Percentiles rank a stretch among this genome's conserved stretches.
phyloP scores from a whole-genome alignment of 2,113 vertebrate genomes.

The Nothocercus julius region DNA sequence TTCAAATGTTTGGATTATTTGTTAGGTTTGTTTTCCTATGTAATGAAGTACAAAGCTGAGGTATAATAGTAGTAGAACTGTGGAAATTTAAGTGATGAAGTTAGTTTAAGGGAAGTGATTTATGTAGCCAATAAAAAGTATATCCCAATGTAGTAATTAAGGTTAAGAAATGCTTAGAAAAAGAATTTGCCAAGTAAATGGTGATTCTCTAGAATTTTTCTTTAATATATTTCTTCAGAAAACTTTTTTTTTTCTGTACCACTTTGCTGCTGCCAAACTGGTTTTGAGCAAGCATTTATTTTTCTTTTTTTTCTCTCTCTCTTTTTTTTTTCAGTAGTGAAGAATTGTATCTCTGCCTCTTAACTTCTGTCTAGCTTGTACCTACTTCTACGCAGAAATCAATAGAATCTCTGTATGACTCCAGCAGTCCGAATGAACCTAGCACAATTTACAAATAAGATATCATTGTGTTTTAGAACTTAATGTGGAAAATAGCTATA shows the following conservation, averaged over 20 bases:
- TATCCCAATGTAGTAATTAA: not conserved
- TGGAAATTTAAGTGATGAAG: not conserved
- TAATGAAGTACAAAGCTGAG: not conserved
- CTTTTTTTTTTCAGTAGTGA: not conserved
- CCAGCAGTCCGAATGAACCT: not conserved
- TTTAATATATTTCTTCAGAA: not conserved
- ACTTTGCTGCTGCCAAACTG: not conserved
- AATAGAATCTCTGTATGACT: not conserved
- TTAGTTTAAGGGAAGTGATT: not conserved
- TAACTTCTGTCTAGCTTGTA: not conserved
- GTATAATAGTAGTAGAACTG: not conserved
- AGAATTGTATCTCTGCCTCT: not conserved
- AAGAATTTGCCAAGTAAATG: not conserved
- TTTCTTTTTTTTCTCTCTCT: not conserved
- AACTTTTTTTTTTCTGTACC: not conserved
- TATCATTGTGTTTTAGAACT: not conserved
- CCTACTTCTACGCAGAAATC: not conserved
- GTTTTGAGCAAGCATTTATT: not conserved
- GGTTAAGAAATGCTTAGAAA: not conserved
- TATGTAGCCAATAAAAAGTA: not conserved
- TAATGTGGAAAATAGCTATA: not conserved
- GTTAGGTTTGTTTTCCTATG: not conserved
- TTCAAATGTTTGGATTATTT: not conserved
- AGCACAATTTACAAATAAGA: not conserved
- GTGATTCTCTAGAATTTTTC: not conserved